Percentiles rank a stretch among this genome's conserved stretches.
phyloP scores from a whole-genome alignment of 1,140 invertebrate genomes.

The Tetranychus urticae region DNA sequence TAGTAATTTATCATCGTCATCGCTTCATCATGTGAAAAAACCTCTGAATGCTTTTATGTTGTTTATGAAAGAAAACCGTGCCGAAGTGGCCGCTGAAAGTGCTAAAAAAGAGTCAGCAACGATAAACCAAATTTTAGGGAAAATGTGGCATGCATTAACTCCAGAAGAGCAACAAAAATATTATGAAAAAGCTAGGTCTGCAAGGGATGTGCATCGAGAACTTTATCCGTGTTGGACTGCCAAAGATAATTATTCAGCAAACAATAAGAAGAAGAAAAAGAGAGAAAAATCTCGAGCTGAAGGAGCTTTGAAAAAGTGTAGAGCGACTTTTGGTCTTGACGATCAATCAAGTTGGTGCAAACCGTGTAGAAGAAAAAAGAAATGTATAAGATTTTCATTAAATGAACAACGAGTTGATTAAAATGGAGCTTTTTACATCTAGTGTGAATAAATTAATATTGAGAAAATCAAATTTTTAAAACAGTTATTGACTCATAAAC shows the following conservation, averaged over 20 bases:
- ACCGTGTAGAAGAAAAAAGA: constrained; percentile 98
- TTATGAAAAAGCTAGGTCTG: constrained; percentile 97
- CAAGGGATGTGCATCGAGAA: constrained; percentile 93
- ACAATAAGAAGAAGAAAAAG: constrained; percentile 98
- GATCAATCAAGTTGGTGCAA: constrained; percentile 98
- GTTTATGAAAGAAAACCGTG: constrained; percentile 99
- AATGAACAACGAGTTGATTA: too few species aligned
- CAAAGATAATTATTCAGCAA: constrained; percentile 94
- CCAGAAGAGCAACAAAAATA: constrained; percentile 98
- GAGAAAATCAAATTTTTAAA: too few species aligned
- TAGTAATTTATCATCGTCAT: too few species aligned
- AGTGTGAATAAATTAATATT: too few species aligned
- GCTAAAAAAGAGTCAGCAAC: constrained; percentile 94
- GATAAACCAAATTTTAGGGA: constrained; percentile 95
- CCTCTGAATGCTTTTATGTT: constrained; percentile 99
- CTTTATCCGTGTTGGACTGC: constrained; percentile 97
- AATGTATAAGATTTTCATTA: constrained; percentile 75
- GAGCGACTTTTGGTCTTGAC: constrained; percentile 89
- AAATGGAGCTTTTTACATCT: too few species aligned
- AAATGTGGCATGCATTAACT: constrained; percentile 97
- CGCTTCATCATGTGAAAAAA: constrained; percentile 60
- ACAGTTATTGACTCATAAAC: too few species aligned
- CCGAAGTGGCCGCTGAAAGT: constrained; percentile 90
- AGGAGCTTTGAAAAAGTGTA: constrained; percentile 96
- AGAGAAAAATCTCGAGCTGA: constrained; percentile 58